Base-by-base conservation (phyloP, 1,140 invertebrate genomes). In the Bursaphelenchus mucronatus region DNA sequence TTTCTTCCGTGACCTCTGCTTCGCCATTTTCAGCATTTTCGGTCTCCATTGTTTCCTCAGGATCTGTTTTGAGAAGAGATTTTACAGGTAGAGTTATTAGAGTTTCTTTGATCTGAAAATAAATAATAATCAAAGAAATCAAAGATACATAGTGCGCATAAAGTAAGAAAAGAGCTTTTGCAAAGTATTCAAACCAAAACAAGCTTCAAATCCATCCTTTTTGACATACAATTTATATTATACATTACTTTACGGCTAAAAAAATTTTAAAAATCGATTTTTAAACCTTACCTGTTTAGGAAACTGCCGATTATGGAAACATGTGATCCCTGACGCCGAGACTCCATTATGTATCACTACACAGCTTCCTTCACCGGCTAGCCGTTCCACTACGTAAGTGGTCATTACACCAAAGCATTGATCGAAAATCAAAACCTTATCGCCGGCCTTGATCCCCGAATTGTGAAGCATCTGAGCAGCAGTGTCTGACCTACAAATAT, bases 271-370 rank as follows among this genome's bases (percentile, higher is more conserved):
- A 55, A 55, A 15, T 6, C 7, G 4, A 44, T 30, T 15, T 55
- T 55, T 45, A 55, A n/a, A 15, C 53, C 53, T 30, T 30, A 55
- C 53, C 53, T 13, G n/a, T 45, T 21, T 21, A 44, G 57, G 30
- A 50, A 59, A 59, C 57, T 59, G 57, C 11, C 57, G 40, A 43
- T 59, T 59, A 13, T 11, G 13, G 52, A n/a, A 59, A n/a, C 19
- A 43, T 30, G 45, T 11, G 40, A 59, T 45, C 41, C 45, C 11
- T 3, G 13, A 30, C 4, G 57, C 19, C 13, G 13, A 40, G 2
- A 19, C 11, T 11, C 57, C 57, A 30, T 43, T 59, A 39, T 59
- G 57, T 1, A 59, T n/a, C 40, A 59, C 11, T 3, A 59, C 57
- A 39, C 57, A 59, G 40, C 11, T 11, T 13, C 57, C 57, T n/a